A percentile compares a stretch with the other conserved stretches of the same genome.
Conservation (phyloP, 2,113 vertebrate genomes). For the Pyrgilauda ruficollis region DNA sequence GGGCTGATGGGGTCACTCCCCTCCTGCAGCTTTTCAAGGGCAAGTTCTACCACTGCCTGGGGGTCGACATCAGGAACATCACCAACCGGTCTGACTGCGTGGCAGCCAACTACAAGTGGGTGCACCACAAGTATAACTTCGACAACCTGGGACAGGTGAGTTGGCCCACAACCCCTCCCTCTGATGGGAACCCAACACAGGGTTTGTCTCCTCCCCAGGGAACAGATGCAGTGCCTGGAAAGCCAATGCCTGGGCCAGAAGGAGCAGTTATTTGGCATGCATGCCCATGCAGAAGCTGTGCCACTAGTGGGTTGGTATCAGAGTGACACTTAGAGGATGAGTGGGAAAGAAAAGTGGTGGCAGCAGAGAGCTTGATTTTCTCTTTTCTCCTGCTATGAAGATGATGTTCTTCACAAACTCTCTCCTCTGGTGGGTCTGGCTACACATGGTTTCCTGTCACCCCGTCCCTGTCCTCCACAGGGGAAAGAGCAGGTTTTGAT, state of each 20-base stretch:
- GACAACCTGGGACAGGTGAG: conserved; percentile 95
- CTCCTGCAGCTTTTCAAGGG: conserved; percentile 92
- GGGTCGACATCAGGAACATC: conserved; percentile 91
- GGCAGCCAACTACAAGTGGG: conserved; percentile 95
- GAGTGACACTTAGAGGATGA: not conserved
- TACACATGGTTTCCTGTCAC: not conserved
- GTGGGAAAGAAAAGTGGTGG: not conserved
- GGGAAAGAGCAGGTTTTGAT: not conserved
- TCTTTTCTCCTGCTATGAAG: not conserved
- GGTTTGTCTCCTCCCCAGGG: not conserved
- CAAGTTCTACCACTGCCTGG: conserved; percentile 96
- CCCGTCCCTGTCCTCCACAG: fast-evolving
- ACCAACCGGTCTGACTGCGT: conserved; percentile 96
- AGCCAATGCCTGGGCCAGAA: not conserved
- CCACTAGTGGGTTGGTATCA: not conserved
- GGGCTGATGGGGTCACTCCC: not conserved
- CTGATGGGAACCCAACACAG: not conserved
- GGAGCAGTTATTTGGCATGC: not conserved
- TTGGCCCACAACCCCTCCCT: not conserved
- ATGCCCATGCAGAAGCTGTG: not conserved
- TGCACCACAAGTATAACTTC: conserved; percentile 98
- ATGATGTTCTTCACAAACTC: not conserved
- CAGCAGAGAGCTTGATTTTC: conserved; percentile 14
- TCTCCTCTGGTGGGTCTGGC: not conserved
- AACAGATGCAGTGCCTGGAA: not conserved